Evolutionary conservation across 2,113 vertebrate species (phyloP).

Genomic region (Bujurquina vittata): DNA sequence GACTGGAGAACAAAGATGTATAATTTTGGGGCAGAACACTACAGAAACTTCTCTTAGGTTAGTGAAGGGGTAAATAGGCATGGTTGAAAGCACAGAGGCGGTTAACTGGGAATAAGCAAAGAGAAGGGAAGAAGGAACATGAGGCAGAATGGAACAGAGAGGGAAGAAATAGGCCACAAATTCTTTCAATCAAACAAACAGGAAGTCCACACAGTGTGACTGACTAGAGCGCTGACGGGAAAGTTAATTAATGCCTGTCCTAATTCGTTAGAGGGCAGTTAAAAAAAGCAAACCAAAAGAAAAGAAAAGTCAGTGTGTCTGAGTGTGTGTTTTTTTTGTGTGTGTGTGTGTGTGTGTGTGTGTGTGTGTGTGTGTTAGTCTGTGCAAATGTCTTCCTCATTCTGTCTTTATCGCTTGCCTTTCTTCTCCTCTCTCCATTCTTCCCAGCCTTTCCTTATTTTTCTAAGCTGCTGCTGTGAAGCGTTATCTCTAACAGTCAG

Average conservation of each 20-base stretch:
- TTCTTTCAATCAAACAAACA: conserved; percentile 19
- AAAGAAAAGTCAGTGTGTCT: not conserved
- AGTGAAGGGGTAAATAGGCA: conserved; percentile 10
- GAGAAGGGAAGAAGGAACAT: not conserved
- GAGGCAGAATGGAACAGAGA: not conserved
- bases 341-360: not conserved
- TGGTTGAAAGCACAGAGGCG: conserved; percentile 4
- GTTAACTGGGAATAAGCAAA: conserved; percentile 3
- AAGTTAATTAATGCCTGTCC: conserved; percentile 45
- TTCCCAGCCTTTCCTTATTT: conserved; percentile 16
- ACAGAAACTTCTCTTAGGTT: not conserved
- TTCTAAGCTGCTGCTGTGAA: conserved; percentile 50
- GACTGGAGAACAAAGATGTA: not conserved
- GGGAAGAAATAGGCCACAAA: conserved; percentile 20
- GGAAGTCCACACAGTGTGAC: conserved; percentile 22
- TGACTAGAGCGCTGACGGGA: conserved; percentile 39
- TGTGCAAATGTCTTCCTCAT: not conserved
- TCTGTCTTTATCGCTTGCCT: conserved; percentile 13
- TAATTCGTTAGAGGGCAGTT: conserved; percentile 34
- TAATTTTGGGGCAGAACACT: not conserved
- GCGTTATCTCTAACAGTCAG: conserved; percentile 62
- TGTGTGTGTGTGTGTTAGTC: not conserved
- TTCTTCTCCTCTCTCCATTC: not conserved
- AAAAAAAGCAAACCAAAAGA: not conserved
- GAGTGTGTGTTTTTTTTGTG: not conserved